Evolutionary conservation across 2,113 vertebrate genomes (phyloP).

Genomic region (Bos taurus): ARS-UCD2.0 NC_037339.1:32133501-32134000

Average conservation of each 20-base stretch:
- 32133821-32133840: not conserved
- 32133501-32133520: constrained; percentile 61
- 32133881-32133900: not conserved
- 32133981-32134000: not conserved
- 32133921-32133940: not conserved
- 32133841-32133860: not conserved
- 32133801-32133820: not conserved
- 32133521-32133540: constrained; percentile 61
- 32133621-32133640: not conserved
- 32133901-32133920: not conserved
- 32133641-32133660: constrained; percentile 59
- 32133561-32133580: constrained; percentile 68
- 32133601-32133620: constrained; percentile 65
- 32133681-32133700: constrained; percentile 61
- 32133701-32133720: constrained; percentile 57
- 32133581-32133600: constrained; percentile 63
- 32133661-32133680: constrained; percentile 58
- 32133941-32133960: not conserved
- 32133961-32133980: not conserved
- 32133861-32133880: not conserved
- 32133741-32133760: not conserved
- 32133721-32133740: constrained; percentile 42
- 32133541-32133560: constrained; percentile 63
- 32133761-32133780: not conserved
- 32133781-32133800: not conserved